Evolutionary conservation across 2,113 vertebrate species (phyloP).

Genomic region (Rafetus swinhoei): DNA sequence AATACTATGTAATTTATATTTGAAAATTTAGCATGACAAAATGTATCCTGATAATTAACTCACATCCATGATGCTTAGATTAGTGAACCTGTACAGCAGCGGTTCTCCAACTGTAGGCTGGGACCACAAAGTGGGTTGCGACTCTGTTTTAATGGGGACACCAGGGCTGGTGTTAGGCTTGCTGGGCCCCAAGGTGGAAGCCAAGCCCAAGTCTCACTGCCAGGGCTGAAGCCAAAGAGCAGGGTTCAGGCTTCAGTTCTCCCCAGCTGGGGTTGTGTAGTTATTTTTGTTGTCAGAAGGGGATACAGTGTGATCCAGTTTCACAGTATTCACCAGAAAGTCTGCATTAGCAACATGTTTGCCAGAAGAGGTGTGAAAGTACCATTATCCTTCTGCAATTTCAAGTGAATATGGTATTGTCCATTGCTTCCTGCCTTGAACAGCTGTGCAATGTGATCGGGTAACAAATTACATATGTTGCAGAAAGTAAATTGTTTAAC

Average conservation of each 20-base stretch:
- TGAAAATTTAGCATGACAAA: background rate
- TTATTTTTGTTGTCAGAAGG: too few species aligned
- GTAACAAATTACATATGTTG: conserved; percentile 38
- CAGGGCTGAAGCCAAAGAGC: too few species aligned
- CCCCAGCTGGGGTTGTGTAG: too few species aligned
- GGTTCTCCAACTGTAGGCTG: too few species aligned
- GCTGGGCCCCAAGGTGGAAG: too few species aligned
- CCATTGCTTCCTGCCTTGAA: background rate
- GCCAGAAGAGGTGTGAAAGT: conserved; percentile 3
- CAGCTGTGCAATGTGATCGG: conserved; percentile 17
- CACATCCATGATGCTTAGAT: background rate
- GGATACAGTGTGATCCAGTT: too few species aligned
- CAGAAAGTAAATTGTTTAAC: background rate
- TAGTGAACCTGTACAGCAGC: background rate
- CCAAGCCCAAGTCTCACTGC: too few species aligned
- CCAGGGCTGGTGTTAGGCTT: too few species aligned
- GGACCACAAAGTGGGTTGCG: too few species aligned
- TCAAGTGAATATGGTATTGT: background rate
- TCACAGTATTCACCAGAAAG: conserved; percentile 7
- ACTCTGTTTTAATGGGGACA: too few species aligned
- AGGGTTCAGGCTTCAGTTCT: too few species aligned
- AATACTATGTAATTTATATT: conserved; percentile 15
- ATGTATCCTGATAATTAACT: background rate
- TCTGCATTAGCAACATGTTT: background rate
- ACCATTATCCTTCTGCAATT: background rate